Evolutionary conservation across 2,888 invertebrate species (phyloP), one percentile per base, ranked within the genome.

Genomic region (Apotomis capreana): DNA sequence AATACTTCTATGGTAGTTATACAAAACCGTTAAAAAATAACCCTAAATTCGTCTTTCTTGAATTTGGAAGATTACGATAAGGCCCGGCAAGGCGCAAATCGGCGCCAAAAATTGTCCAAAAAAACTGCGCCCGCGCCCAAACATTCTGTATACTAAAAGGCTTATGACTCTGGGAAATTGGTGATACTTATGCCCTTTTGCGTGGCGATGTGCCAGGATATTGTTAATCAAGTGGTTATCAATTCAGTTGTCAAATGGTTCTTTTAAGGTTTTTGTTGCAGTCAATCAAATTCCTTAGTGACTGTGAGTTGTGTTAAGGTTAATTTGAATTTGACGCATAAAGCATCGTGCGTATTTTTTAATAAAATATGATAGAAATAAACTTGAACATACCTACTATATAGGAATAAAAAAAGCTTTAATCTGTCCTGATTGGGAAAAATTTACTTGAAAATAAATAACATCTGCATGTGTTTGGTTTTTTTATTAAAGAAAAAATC

Each of bases 31-130:
- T 1, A 8, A 12, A 6, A 26, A 26, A 49, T 55, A 62, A 52
- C 71, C 57, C 71, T 67, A 71, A 71, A 74, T 49, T 74, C 55
- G 71, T 60, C 73, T 70, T 75, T 69, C 54, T 67, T 68, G 71
- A 74, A 74, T 74, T 75, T 76, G 74, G 64, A 74, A 74, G 76
- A 78, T 79, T 76, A 69, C 74, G 79, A 82, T 80, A 79, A 79
- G 63, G 69, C 68, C 63, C 80, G 74, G 75, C 80, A 75, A 79
- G 81, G 79, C 76, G 64, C 72, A 74, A 37, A 65, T 71, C 71
- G 78, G 76, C 78, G 80, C 81, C 81, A 77, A 81, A 81, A 80
- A 79, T 78, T 79, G 78, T 75, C 78, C 55, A 65, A 80, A 81
- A 81, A 77, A 79, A 78, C 75, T 73, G 67, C 75, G 68, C 65